Evolutionary conservation across 2,113 vertebrate species (phyloP).

Genomic region (Pachypanchax playfairii): DNA sequence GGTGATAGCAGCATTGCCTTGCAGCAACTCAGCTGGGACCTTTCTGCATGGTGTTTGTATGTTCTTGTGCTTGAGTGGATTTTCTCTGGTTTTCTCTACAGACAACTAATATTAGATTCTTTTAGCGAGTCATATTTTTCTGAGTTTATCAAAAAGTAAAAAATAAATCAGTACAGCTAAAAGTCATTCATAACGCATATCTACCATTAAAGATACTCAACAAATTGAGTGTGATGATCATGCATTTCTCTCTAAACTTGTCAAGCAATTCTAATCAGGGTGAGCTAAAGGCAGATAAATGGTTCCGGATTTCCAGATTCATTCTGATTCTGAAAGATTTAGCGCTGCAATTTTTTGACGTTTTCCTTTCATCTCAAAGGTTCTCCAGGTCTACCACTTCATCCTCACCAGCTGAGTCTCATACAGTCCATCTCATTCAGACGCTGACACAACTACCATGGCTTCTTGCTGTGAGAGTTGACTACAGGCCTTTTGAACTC

Average conservation of each 20-base stretch:
- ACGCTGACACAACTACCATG: conserved; percentile 32
- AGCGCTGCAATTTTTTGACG: not conserved
- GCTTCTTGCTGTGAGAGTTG: conserved; percentile 33
- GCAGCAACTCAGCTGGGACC: too few relatives aligned
- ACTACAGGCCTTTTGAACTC: conserved; percentile 54
- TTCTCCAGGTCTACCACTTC: conserved; percentile 12
- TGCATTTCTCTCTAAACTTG: not conserved
- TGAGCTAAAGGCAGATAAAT: not conserved
- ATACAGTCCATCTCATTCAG: conserved; percentile 33
- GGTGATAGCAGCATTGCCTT: too few relatives aligned
- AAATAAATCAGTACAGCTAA: too few relatives aligned
- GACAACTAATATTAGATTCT: too few relatives aligned
- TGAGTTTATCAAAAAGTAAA: not conserved
- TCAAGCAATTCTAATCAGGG: not conserved
- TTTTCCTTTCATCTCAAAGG: conserved; percentile 3
- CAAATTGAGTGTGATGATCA: not conserved
- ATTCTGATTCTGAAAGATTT: not conserved
- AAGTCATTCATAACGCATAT: not conserved
- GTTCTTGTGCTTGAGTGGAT: too few relatives aligned
- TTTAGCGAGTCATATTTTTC: not conserved
- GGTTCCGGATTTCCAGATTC: too few relatives aligned
- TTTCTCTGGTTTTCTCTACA: too few relatives aligned
- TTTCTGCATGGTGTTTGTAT: too few relatives aligned
- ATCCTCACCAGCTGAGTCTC: conserved; percentile 29
- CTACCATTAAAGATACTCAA: not conserved